A percentile compares a stretch with the other conserved stretches of the same genome.
phyloP scores from a whole-genome alignment of 2,888 invertebrate genomes.

The Acleris sparsana region DNA sequence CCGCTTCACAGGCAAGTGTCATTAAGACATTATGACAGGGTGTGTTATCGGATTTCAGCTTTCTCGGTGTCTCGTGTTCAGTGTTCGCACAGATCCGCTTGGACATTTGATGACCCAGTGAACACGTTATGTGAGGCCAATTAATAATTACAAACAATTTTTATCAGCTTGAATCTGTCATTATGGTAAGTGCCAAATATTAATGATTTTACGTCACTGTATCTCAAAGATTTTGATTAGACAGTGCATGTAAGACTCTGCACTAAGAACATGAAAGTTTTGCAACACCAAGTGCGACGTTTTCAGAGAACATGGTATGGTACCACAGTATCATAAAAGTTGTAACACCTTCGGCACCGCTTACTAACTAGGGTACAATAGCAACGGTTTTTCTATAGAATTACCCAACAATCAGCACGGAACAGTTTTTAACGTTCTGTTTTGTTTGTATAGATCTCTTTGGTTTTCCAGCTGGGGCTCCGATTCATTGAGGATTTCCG shows the following conservation, averaged over 20 bases:
- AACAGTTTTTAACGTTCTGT: constrained; percentile 34
- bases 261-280: too few species aligned
- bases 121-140: constrained; percentile 10
- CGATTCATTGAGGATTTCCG: constrained; percentile 29
- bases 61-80: constrained; percentile 29
- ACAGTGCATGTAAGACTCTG: too few species aligned
- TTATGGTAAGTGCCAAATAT: not conserved
- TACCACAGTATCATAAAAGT: not conserved
- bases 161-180: not conserved
- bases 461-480: constrained; percentile 20
- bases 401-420: constrained; percentile 41
- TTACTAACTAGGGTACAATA: constrained; percentile 10
- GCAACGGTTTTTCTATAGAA: constrained; percentile 18
- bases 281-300: too few species aligned
- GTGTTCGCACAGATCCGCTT: constrained; percentile 15
- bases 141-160: constrained; percentile 5
- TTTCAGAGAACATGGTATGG: too few species aligned
- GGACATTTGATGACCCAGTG: constrained; percentile 25
- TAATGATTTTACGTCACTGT: too few species aligned
- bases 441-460: constrained; percentile 24
- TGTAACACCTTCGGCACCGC: constrained; percentile 1
- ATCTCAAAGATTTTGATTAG: too few species aligned
- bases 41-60: constrained; percentile 29
- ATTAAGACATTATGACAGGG: constrained; percentile 28
- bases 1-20: constrained; percentile 19